phyloP scores from a whole-genome alignment of 2,113 vertebrate genomes.

The Eulacestoma nigropectus region DNA sequence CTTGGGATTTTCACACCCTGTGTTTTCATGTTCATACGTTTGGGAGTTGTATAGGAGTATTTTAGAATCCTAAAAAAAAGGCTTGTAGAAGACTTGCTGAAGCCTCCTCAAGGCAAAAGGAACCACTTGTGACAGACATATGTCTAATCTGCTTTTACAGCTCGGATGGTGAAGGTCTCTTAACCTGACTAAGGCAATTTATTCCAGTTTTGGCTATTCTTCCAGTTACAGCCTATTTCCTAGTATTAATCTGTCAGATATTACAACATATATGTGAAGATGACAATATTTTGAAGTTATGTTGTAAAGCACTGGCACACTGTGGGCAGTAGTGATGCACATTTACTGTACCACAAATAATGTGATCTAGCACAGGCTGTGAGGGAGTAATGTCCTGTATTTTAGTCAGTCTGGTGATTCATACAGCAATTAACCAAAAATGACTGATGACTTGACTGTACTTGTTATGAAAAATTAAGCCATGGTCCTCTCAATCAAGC shows the following conservation, averaged over 20 bases:
- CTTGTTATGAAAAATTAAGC: background rate
- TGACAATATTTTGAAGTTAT: background rate
- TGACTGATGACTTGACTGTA: background rate
- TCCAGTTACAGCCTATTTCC: background rate
- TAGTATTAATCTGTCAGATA: background rate
- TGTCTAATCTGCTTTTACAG: background rate
- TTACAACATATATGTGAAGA: background rate
- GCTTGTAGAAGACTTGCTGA: background rate
- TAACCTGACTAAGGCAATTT: background rate
- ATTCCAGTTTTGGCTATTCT: background rate
- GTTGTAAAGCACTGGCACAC: background rate
- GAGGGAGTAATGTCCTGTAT: background rate
- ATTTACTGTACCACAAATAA: background rate
- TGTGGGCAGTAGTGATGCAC: background rate
- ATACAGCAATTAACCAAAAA: background rate
- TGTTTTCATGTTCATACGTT: background rate
- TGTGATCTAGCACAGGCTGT: background rate
- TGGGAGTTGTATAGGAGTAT: background rate
- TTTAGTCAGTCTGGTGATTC: background rate
- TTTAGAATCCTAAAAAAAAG: background rate
- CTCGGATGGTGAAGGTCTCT: background rate
- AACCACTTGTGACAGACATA: background rate
- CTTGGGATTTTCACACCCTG: background rate
- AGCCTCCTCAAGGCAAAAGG: background rate
- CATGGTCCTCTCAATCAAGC: background rate